These are phyloP conservation scores for Drosophila histrio DNA, from an alignment of 2,888 invertebrate species.

Conservation along the genomic window DNA sequence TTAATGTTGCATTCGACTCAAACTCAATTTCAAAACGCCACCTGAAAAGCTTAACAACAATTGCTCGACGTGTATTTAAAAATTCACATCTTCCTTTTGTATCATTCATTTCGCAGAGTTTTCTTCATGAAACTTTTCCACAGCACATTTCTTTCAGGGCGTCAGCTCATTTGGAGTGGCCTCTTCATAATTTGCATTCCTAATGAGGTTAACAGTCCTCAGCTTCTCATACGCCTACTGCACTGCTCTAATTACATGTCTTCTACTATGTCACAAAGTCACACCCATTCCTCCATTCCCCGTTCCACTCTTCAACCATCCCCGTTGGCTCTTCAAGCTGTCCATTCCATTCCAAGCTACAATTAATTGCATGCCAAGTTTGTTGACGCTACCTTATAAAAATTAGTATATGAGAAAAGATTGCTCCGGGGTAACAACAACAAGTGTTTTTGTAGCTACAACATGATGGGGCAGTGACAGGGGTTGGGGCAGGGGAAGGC, in stretches of 20 bases:
- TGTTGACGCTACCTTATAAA: conserved; percentile 56
- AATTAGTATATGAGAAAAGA: conserved; percentile 32
- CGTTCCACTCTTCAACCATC: conserved; percentile 12
- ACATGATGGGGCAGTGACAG: background rate
- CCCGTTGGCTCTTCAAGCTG: background rate
- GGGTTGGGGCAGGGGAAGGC: background rate
- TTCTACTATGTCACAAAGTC: background rate
- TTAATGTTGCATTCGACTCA: background rate
- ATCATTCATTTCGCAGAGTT: background rate
- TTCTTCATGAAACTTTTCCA: background rate
- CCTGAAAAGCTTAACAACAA: background rate
- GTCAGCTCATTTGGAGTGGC: background rate
- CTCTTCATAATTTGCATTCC: conserved; percentile 49
- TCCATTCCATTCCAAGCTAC: conserved; percentile 23
- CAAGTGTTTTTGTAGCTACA: conserved; percentile 12
- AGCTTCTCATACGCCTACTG: conserved; percentile 1
- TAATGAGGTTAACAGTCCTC: conserved; percentile 53
- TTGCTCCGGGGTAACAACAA: conserved; percentile 19
- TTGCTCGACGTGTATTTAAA: background rate
- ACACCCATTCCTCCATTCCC: conserved; percentile 9
- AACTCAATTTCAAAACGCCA: background rate
- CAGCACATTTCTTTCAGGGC: background rate
- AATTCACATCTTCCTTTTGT: background rate
- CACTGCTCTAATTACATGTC: conserved; percentile 46
- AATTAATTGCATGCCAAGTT: conserved; percentile 65